Evolutionary conservation across 1,140 invertebrate species (phyloP).

Genomic region (Mercenaria mercenaria): DNA sequence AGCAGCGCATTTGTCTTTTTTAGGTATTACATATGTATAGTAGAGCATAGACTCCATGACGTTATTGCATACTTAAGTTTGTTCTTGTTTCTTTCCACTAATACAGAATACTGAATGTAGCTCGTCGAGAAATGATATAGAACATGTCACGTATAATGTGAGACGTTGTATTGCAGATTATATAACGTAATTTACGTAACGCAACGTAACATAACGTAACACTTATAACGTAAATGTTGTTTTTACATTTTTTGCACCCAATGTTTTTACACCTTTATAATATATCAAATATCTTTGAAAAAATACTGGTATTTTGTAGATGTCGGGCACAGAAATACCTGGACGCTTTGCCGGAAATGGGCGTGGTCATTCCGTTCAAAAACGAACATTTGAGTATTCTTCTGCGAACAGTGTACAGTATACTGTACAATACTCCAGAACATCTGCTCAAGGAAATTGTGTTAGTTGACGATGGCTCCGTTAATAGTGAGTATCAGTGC

Average conservation of each 20-base stretch:
- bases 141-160: too few species aligned
- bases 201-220: background rate
- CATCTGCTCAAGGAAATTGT: conserved; percentile 16
- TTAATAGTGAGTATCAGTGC: background rate
- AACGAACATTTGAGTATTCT: conserved; percentile 34
- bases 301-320: background rate
- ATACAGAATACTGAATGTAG: too few species aligned
- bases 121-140: too few species aligned
- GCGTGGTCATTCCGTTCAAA: conserved; percentile 26
- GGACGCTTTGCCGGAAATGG: background rate
- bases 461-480: conserved; percentile 28
- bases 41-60: too few species aligned
- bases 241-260: background rate
- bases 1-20: too few species aligned
- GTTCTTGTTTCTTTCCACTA: too few species aligned
- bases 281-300: background rate
- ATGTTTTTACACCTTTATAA: too few species aligned
- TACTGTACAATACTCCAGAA: conserved; percentile 24
- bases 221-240: background rate
- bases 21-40: too few species aligned
- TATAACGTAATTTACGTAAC: background rate
- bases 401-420: conserved; percentile 43
- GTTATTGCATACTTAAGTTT: too few species aligned
- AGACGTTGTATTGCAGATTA: too few species aligned
- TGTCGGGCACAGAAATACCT: background rate